Conservation (phyloP, 1,140 invertebrate species). For the Conus betulinus region DNA sequence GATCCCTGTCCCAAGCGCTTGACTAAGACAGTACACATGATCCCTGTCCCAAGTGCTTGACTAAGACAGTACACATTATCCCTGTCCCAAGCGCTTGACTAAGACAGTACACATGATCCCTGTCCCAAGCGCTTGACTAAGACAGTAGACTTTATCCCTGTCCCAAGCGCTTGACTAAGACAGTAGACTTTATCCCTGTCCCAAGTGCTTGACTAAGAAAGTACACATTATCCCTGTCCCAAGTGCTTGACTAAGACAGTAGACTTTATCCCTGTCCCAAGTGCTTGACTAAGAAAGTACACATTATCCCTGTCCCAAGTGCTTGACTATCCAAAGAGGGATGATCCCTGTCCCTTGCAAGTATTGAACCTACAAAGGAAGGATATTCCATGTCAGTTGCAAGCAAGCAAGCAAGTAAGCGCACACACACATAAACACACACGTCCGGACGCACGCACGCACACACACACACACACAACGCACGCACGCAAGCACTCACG, state of each 20-base stretch:
- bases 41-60: neutral
- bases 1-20: neutral
- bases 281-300: neutral
- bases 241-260: neutral
- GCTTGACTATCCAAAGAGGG: neutral
- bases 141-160: neutral
- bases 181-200: neutral
- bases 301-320: neutral
- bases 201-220: neutral
- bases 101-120: neutral
- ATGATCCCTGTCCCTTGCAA: neutral
- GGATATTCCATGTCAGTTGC: too few relatives aligned
- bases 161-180: neutral
- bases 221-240: neutral
- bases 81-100: neutral
- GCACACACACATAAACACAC: neutral
- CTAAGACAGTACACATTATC: neutral
- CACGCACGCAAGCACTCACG: neutral
- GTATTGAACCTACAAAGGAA: neutral
- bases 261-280: neutral
- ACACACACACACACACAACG: conserved; percentile 14
- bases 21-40: neutral
- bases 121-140: neutral
- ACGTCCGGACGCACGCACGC: neutral
- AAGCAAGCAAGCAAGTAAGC: too few relatives aligned